Conservation (phyloP, 2,113 vertebrate species). For the Dipodomys ordii region DNA sequence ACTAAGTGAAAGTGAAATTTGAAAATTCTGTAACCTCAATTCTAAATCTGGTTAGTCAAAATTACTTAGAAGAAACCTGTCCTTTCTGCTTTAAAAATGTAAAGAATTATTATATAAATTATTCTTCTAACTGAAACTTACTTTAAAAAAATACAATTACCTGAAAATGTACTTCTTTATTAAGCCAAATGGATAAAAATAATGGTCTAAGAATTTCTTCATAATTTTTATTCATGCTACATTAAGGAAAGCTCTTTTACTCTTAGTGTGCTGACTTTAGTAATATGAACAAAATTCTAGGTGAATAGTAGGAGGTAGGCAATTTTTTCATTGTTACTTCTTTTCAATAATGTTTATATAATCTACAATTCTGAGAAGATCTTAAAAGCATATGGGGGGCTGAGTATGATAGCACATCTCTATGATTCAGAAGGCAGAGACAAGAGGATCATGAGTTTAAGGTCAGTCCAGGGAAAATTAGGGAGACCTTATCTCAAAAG, state of each 20-base stretch:
- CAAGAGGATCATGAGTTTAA: no score
- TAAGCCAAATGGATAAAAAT: background rate
- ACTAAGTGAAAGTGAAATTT: background rate
- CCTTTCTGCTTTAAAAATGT: constrained; percentile 32
- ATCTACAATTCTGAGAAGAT: background rate
- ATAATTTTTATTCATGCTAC: constrained; percentile 40
- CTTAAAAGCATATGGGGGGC: background rate
- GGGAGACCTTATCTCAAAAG: no score
- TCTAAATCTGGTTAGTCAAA: constrained; percentile 49
- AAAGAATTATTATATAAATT: constrained; percentile 15
- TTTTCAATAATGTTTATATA: constrained; percentile 51
- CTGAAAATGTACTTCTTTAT: constrained; percentile 5
- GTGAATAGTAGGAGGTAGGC: background rate
- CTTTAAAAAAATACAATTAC: constrained; percentile 12
- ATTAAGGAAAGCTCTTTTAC: constrained; percentile 19
- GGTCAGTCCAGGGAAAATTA: no score
- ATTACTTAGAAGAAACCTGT: constrained; percentile 50
- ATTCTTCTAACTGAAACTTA: constrained; percentile 28
- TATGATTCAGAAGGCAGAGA: no score
- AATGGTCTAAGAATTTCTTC: constrained; percentile 36
- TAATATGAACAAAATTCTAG: constrained; percentile 27
- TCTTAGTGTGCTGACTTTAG: background rate
- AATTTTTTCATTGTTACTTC: constrained; percentile 31
- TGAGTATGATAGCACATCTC: no score
- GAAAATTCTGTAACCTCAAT: constrained; percentile 19